Base-by-base conservation (phyloP, 2,797 vertebrate genomes). In the Sebastes ruberrimus region DNA sequence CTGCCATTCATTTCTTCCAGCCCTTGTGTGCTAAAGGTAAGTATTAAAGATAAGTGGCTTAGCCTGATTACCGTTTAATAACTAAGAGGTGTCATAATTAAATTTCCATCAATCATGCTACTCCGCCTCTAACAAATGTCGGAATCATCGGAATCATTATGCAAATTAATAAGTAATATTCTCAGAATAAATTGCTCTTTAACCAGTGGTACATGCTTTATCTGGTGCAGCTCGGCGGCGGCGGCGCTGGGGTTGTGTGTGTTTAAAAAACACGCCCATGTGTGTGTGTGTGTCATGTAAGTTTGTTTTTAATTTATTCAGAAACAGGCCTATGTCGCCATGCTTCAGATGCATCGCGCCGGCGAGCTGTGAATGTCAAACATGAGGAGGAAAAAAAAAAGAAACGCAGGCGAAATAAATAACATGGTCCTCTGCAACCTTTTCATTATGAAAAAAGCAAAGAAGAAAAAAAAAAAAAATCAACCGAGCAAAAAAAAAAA, bases 101-200 rank as follows among this genome's bases (percentile, higher is more conserved):
- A 93, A 96, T 95, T 94, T 87, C 86, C 89, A 96, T 96, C 93
- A 94, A 96, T 96, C 90, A 91, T 27, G 55, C 67, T 62, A 78
- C 91, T 91, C 88, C 83, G 85, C 90, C 91, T 85, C 85, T 81
- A 94, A 95, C 88, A 87, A 95, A 94, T 89, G 90, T 93, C 86
- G 88, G 87, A 95, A 91, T 94, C 92, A 92, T 92, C 86, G 71
- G 83, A 93, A 91, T 93, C 93, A 94, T 95, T 95, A 95, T 95
- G 95, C 92, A 95, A 95, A 96, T 95, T 82, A 95, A 95, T 94
- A 95, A 94, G 94, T 96, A 88, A 95, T 95, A 95, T 94, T 95
- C 93, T 77, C 68, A 14, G 91, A 91, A 93, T 94, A 94, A 90
- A 95, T 94, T 95, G 90, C 66, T 74, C 91, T 89, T 92, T 93